Base-by-base conservation (phyloP, 2,113 vertebrate genomes). In the Chaetodon auriga region DNA sequence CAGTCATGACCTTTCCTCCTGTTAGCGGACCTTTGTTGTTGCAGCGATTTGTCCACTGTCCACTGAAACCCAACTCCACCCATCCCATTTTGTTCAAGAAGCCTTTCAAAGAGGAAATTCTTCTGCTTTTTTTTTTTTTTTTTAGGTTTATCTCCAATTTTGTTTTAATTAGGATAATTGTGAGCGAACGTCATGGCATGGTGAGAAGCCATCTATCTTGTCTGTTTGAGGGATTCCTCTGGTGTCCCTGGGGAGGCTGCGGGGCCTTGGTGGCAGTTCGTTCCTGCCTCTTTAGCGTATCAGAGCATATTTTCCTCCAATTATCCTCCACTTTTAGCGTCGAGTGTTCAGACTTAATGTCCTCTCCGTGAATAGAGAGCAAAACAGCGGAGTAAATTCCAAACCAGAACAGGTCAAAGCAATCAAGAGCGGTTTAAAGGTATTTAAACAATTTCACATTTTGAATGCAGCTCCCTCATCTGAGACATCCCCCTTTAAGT, bases 131-230 rank as follows among this genome's bases (percentile, higher is more conserved):
- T 71, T 11, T 12, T 84, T 68, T 77, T 84, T 68, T 79, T 49
- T 36, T 36, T 18, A 12, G 60, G n/a, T 80, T 87, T 82, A 84
- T 89, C 78, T 77, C 82, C 74, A 73, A 25, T 89, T 87, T n/a
- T 55, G 19, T 70, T 81, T 77, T 88, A 92, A 91, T 87, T 81
- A 72, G 48, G 81, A 87, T 91, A 90, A 91, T 90, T 89, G 84
- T 65, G 68, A 48, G 62, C 64, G 55, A 87, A 85, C 78, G 64
- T 76, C 68, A 36, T 0, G 23, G 75, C 68, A 53, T 19, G 8
- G 57, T 45, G 69, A 68, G 57, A 48, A 49, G 57, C 15, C 0
- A 64, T 89, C 63, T 55, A 11, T 80, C 86, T 78, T 63, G 68
- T 84, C 74, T 45, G 64, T 87, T 54, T 70, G 77, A 85, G 46